These are phyloP conservation scores for Myotis brandtii DNA, from an alignment of 2,113 vertebrate species.

Conservation along the genomic window DNA sequence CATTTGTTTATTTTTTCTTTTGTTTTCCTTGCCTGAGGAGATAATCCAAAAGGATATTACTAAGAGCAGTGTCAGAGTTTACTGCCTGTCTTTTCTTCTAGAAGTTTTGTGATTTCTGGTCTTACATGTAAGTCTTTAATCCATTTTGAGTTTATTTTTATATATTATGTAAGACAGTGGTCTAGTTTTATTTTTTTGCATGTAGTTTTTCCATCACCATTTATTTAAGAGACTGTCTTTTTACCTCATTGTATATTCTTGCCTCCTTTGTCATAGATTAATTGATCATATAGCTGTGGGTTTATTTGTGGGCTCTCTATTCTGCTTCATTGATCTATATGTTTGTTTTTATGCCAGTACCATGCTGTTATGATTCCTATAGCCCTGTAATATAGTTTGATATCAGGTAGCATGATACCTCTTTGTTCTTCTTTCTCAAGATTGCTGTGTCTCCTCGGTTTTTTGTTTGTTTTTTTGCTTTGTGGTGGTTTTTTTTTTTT, in stretches of 20 bases:
- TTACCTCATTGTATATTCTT: background rate
- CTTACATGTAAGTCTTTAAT: background rate
- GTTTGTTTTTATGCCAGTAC: background rate
- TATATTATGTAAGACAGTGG: background rate
- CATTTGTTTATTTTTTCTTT: conserved; percentile 1
- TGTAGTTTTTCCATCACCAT: background rate
- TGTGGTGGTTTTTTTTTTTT: too few relatives aligned
- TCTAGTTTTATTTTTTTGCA: background rate
- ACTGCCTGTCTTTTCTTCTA: background rate
- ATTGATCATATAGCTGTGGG: background rate
- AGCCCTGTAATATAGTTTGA: background rate
- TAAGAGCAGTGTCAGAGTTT: background rate
- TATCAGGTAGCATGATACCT: too few relatives aligned
- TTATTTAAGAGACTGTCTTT: background rate
- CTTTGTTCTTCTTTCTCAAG: background rate
- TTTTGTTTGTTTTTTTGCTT: too few relatives aligned
- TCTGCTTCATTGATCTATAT: background rate
- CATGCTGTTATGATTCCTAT: background rate
- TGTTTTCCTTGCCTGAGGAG: background rate
- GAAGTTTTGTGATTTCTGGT: background rate
- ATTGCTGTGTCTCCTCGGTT: background rate
- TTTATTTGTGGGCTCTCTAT: background rate
- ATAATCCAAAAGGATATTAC: background rate
- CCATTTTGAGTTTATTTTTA: background rate
- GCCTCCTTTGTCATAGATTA: background rate